Conservation (phyloP, 2,888 invertebrate genomes). For the Hipparchia sbordonii region DNA sequence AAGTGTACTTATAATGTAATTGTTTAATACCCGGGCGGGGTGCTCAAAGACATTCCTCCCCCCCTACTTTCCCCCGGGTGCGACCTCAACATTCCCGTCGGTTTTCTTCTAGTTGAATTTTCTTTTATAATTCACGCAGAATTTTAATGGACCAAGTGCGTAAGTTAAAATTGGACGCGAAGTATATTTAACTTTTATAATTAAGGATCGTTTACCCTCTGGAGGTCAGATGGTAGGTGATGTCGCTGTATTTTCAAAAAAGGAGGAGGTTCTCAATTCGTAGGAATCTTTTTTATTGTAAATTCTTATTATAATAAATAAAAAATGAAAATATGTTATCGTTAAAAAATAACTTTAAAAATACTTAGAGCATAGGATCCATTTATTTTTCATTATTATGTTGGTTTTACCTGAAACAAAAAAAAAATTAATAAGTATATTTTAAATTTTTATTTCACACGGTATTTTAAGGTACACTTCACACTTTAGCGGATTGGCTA, state of each 20-base stretch:
- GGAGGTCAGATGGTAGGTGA: no score
- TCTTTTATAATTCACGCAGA: conserved; percentile 30
- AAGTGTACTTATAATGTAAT: conserved; percentile 13
- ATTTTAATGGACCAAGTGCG: conserved; percentile 28
- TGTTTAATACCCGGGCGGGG: conserved; percentile 20
- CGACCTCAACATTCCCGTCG: conserved; percentile 24
- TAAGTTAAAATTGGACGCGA: conserved; percentile 13
- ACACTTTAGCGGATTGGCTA: no score
- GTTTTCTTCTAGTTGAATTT: conserved; percentile 30
- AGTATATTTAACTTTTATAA: conserved; percentile 17
- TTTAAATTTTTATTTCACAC: background rate
- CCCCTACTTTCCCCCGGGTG: background rate
- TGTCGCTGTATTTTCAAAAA: no score
- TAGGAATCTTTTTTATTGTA: no score
- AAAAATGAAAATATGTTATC: no score
- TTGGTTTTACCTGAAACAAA: conserved; percentile 13
- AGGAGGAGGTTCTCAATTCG: no score
- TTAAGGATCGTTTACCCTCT: background rate
- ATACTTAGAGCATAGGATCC: background rate
- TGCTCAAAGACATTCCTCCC: conserved; percentile 17
- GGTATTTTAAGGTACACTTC: no score
- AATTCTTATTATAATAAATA: no score
- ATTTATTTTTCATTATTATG: background rate
- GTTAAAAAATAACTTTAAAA: background rate
- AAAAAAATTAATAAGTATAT: background rate